phyloP scores from a whole-genome alignment of 2,888 invertebrate species.

The Campoplex capitator region DNA sequence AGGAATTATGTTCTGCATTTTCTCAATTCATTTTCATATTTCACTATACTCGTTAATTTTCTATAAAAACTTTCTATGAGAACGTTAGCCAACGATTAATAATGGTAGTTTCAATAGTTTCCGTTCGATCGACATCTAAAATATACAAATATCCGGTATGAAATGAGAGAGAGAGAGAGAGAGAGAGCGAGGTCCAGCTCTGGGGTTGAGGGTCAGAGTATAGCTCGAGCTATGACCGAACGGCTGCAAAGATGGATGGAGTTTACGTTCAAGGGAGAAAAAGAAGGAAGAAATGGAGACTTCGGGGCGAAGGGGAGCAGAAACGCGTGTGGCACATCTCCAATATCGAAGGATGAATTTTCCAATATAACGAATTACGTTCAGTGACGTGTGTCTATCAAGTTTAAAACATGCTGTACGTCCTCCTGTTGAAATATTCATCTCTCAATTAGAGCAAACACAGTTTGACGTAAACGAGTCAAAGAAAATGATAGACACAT shows the following conservation, averaged over 20 bases:
- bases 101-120: too few species aligned
- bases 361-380: slow-evolving; percentile 29
- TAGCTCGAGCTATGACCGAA: background rate
- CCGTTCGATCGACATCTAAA: background rate
- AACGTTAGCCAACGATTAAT: background rate
- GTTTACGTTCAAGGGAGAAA: background rate
- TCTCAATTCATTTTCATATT: background rate
- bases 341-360: slow-evolving; percentile 58
- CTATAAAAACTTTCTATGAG: background rate
- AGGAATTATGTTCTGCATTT: background rate
- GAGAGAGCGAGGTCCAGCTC: background rate
- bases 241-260: background rate
- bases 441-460: background rate
- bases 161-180: background rate
- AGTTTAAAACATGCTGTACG: background rate
- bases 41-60: background rate
- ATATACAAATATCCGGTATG: background rate
- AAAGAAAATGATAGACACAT: background rate
- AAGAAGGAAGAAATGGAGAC: background rate
- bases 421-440: background rate
- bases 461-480: background rate
- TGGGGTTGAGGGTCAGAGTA: background rate
- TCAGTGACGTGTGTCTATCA: background rate
- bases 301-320: background rate
- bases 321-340: slow-evolving; percentile 21